These are phyloP conservation scores for Nomada hirtipes DNA, from an alignment of 2,888 invertebrate genomes.

Conservation along the genomic window DNA sequence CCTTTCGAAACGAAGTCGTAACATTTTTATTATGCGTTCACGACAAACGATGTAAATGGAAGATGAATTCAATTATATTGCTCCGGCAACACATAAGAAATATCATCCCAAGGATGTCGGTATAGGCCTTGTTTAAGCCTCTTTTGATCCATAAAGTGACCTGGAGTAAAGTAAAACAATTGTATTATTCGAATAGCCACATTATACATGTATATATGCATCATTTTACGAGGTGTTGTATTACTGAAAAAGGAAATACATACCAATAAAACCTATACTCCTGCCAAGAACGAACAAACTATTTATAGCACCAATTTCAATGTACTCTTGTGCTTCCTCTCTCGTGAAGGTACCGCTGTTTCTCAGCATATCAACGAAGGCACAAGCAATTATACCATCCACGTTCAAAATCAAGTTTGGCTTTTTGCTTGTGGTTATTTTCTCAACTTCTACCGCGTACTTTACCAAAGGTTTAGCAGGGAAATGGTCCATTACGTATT, in stretches of 20 bases:
- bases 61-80: slow-evolving; percentile 85
- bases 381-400: slow-evolving; percentile 98
- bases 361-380: slow-evolving; percentile 98
- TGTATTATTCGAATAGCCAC: neutral
- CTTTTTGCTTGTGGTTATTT: slow-evolving; percentile 99
- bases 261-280: slow-evolving; percentile 98
- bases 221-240: neutral
- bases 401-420: slow-evolving; percentile 99
- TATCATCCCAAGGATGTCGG: slow-evolving; percentile 99
- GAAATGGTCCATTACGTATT: slow-evolving; percentile 97
- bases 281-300: slow-evolving; percentile 99
- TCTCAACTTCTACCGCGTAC: slow-evolving; percentile 99
- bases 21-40: slow-evolving; percentile 66
- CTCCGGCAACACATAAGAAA: slow-evolving; percentile 94
- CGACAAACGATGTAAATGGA: slow-evolving; percentile 63
- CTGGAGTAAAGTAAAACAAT: slow-evolving; percentile 80
- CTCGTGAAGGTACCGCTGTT: slow-evolving; percentile 97
- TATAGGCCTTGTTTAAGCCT: slow-evolving; percentile 99
- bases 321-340: slow-evolving; percentile 99
- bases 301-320: slow-evolving; percentile 98
- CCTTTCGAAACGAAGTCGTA: slow-evolving; percentile 51
- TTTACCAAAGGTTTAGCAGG: slow-evolving; percentile 97
- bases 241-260: slow-evolving; percentile 63
- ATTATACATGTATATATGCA: neutral
- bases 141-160: slow-evolving; percentile 99